Base-by-base conservation (phyloP, 2,888 invertebrate species). In the Stratiomys singularior region DNA sequence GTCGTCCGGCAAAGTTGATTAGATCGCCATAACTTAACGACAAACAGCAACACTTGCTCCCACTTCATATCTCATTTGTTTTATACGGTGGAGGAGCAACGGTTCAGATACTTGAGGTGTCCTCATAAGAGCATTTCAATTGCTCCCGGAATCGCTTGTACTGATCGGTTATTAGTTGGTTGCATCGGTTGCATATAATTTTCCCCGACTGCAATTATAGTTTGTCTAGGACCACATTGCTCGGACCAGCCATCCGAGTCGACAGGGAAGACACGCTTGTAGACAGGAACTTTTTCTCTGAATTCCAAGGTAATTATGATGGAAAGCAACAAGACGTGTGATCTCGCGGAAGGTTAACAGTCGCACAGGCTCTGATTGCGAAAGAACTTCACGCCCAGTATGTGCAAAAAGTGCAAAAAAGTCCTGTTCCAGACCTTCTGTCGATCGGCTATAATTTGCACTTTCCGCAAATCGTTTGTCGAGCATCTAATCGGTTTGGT, bases 111-210 rank as follows among this genome's bases (percentile, higher is more conserved):
- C 37, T 37, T 37, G 37, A 37, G 9, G 37, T 9, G 5, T 5
- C 9, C 9, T 37, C 37, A 37, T 37, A 37, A 37, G 37, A 37
- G 37, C 37, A 37, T 37, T 37, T 37, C 37, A 37, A 37, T 37
- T 37, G 3, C 37, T 37, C 9, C 37, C 3, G 37, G 9, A 37
- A 37, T 9, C 9, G 37, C 37, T 37, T 37, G 37, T 37, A 5
- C 37, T 37, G 37, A 37, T 13, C 52, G 15, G 7, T 52, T 52
- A 52, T 52, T 52, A 52, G n/a, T 13, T 18, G 15, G 4, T 52
- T n/a, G n/a, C n/a, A n/a, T n/a, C n/a, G n/a, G n/a, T 52, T 52
- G 52, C 52, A 52, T 52, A 18, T 52, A 52, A 52, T 52, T 52
- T 52, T 52, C 52, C 4, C 15, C 52, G 52, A n/a, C 15, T 13